Evolutionary conservation across 2,888 invertebrate genomes (phyloP), one percentile per base, ranked within the genome.

Genomic region (Antheraea assamensis): DNA sequence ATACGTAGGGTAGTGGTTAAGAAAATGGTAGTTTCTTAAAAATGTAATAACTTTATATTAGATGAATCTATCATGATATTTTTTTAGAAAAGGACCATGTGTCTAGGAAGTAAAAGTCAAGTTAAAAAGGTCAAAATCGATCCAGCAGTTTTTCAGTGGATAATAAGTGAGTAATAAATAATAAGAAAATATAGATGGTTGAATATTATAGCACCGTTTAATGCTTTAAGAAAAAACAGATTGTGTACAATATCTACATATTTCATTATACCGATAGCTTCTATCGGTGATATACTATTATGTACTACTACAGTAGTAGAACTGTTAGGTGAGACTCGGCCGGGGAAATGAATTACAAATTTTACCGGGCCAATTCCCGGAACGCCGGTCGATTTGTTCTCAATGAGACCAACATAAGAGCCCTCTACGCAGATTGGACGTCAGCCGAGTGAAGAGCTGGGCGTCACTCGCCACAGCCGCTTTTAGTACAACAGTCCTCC

Each of bases 361-460:
- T 84, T 83, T 79, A 78, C 76, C 78, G 79, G 77, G 71, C 75
- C 73, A 75, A 79, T 79, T 79, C 80, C 77, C 76, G 73, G 55
- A 70, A 30, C 68, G 42, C 42, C 47, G 73, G 71, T 68, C 87
- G 89, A 90, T 91, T 92, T 88, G 88, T 84, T 87, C 86, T 91
- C 90, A 90, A 91, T 88, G 89, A 87, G 87, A 86, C 87, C 86
- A 85, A 85, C 87, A 84, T 76, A 83, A 92, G 92, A 83, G 87
- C 85, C 80, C 92, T 93, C 82, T 79, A 85, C 85, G 76, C 83
- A 88, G 91, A 93, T 93, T 92, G 91, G 88, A 89, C 91, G 91
- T 90, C 92, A 88, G 82, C 78, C 80, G 83, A 81, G 83, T 78
- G 79, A 82, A 80, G 78, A 76, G 79, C 78, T 78, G 24, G 78